Base-by-base conservation (phyloP, 1,140 invertebrate species). In the Cydia strobilella region DNA sequence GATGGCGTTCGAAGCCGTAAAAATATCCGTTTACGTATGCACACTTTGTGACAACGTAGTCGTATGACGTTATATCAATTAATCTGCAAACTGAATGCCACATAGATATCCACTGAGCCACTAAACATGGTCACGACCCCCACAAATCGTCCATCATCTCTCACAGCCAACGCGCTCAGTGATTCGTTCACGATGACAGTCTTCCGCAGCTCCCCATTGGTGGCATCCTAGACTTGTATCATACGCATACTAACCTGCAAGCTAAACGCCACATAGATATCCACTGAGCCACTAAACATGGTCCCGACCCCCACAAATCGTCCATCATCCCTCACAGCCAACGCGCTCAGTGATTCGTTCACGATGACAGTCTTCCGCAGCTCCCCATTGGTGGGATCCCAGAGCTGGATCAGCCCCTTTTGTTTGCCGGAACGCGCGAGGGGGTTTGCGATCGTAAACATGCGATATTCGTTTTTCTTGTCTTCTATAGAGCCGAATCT, bases 121-220 rank as follows among this genome's bases (percentile, higher is more conserved):
- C 96, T 96, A 81, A 97, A 97, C 96, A 99, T 98, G 25, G 97
- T 98, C 6, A 98, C 98, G 13, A 98, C 95, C 76, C 97, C 98
- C 2, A 99, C 94, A 90, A 97, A 99, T 81, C 96, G 94, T 0
- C 98, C 98, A 94, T 99, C 97, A 85, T 97, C 96, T 76, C 98
- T 95, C 7, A 99, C 96, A 13, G 97, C 96, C 74, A 99, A 91
- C 13, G 97, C 96, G 1, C 97, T 97, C 3, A 98, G 86, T 74
- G 96, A 96, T 87, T 98, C 97, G 73, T 95, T 93, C 73, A 95
- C 94, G 9, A 93, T 78, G n/a, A 93, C 94, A 12, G 93, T 87
- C 79, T 94, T 94, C 1, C 89, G 85, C 42, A 96, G 87, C n/a
- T 82, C 78, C 3, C 94, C 95, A 75, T 88, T 89, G 6, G 23